Evolutionary conservation across 2,888 invertebrate genomes (phyloP).

Genomic region (Melipona bicolor): DNA sequence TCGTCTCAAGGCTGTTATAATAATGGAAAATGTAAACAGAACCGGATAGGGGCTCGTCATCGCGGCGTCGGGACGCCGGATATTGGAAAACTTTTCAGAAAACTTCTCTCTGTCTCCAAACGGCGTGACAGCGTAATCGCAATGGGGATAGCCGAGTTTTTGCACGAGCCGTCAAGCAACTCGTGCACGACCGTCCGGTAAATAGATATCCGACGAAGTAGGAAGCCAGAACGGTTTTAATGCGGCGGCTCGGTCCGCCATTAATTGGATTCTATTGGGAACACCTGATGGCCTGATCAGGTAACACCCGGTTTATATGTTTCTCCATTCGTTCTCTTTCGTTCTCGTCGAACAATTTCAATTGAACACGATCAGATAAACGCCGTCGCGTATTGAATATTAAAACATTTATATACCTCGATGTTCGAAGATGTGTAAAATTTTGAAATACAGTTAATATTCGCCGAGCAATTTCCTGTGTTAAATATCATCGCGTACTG

Average conservation of each 20-base stretch:
- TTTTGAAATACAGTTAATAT: too few species aligned
- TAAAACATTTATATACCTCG: too few species aligned
- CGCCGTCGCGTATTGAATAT: too few species aligned
- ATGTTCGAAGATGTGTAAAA: too few species aligned
- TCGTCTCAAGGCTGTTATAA: not conserved
- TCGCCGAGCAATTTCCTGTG: too few species aligned
- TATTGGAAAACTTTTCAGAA: not conserved
- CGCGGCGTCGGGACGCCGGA: not conserved
- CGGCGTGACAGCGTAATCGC: not conserved
- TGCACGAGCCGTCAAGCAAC: conserved; percentile 24
- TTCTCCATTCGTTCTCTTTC: not conserved
- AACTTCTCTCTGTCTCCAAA: not conserved
- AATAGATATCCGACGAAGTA: conserved; percentile 65
- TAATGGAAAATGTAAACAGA: not conserved
- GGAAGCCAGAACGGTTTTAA: conserved; percentile 76
- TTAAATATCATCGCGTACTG: too few species aligned
- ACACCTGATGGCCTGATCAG: conserved; percentile 8
- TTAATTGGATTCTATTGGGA: conserved; percentile 74
- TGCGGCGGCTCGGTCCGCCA: conserved; percentile 64
- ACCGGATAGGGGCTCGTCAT: not conserved
- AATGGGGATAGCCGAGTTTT: conserved; percentile 26
- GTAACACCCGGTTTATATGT: not conserved
- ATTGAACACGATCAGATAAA: too few species aligned
- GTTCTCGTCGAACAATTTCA: not conserved
- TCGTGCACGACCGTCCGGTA: conserved; percentile 39